Evolutionary conservation across 2,888 invertebrate species (phyloP), one percentile per base, ranked within the genome.

Genomic region (Melipona beecheii): DNA sequence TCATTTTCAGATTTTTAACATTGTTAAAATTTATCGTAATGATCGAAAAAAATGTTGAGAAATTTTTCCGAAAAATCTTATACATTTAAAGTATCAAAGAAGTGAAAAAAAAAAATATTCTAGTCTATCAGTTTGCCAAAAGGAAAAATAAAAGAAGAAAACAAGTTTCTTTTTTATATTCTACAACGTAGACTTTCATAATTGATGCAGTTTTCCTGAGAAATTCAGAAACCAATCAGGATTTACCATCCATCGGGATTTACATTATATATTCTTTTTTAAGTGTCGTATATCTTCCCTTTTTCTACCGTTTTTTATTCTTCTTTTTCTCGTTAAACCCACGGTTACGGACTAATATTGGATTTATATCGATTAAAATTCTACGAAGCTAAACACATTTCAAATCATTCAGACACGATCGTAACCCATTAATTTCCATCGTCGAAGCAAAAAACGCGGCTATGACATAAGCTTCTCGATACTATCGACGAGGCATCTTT

Each of bases 401-500:
- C 21, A 27, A 72, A 58, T 60, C 21, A 15, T 52, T 27, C 58
- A 36, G 0, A 4, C 50, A 49, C 43, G 13, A 17, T 21, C 68
- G 27, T 56, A 15, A 15, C n/a, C 74, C 81, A 70, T 81, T 76
- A 77, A 77, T 83, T 83, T 62, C 75, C 71, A 50, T n/a, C n/a
- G 49, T 24, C 2, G 58, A 52, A 52, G 71, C 68, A 69, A 54
- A 76, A 60, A 50, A 60, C 68, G 31, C 24, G 21, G 60, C 83
- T 60, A 71, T 74, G 75, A 80, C 79, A 65, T 75, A 68, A 81
- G 81, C 65, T 77, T 65, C 66, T 69, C 66, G 75, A 78, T 56
- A 66, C 11, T 76, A 80, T 85, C 84, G 43, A 56, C 52, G 68
- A 19, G 54, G 76, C 84, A 84, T 77, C 77, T 80, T 76, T 70